Percentiles rank a stretch among this genome's conserved stretches.
These are phyloP conservation scores for Dolichomitus sp. DNA, from an alignment of 2,888 invertebrate species.

Conservation along the genomic window DNA sequence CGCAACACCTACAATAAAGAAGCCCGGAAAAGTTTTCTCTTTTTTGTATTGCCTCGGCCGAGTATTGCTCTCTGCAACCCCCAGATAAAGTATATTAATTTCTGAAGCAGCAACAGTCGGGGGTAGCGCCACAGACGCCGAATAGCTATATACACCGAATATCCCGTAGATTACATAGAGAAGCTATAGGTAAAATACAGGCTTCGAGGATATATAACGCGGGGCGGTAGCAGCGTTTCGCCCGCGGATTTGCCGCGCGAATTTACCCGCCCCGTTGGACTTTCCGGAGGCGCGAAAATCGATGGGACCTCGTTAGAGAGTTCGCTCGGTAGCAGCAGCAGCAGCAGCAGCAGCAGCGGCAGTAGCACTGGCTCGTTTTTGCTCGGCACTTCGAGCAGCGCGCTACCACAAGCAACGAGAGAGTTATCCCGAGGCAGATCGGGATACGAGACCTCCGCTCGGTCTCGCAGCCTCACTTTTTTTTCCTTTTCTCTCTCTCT, in stretches of 20 bases:
- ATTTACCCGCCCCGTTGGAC: constrained; percentile 65
- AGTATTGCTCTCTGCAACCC: constrained; percentile 23
- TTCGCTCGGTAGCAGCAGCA: constrained; percentile 61
- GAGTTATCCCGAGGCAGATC: constrained; percentile 65
- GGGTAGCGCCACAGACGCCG: constrained; percentile 24
- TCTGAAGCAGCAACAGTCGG: constrained; percentile 52
- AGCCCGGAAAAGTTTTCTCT: neutral
- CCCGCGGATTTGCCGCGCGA: constrained; percentile 62
- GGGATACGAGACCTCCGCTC: constrained; percentile 60
- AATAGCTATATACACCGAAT: constrained; percentile 19
- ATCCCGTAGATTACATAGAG: constrained; percentile 51
- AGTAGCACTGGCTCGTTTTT: constrained; percentile 42
- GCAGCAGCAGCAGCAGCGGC: constrained; percentile 41
- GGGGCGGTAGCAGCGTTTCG: constrained; percentile 40
- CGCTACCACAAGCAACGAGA: constrained; percentile 40
- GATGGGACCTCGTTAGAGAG: constrained; percentile 69
- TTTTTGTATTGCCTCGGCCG: neutral
- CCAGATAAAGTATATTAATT: constrained; percentile 65
- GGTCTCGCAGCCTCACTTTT: constrained; percentile 42
- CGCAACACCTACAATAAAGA: neutral
- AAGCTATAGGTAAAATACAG: constrained; percentile 51
- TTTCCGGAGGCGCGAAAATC: constrained; percentile 69
- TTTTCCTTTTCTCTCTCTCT: constrained; percentile 20
- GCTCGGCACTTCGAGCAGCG: constrained; percentile 31
- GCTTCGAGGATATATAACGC: constrained; percentile 37